phyloP scores from a whole-genome alignment of 2,113 vertebrate species.

The Ondatra zibethicus region DNA sequence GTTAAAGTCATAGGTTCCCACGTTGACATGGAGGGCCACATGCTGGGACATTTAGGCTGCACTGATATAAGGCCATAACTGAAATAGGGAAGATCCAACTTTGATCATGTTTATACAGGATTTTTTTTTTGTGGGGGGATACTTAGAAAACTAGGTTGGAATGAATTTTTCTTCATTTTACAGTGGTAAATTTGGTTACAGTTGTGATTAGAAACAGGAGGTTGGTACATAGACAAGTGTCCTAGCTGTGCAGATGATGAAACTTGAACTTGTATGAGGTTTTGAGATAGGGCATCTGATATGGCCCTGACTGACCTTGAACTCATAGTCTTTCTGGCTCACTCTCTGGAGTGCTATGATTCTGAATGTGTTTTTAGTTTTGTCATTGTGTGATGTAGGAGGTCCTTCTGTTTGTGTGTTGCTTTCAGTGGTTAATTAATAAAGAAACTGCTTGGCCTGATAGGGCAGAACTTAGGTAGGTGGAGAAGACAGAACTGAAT shows the following conservation, averaged over 20 bases:
- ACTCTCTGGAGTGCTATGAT: not conserved
- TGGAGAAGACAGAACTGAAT: too few species aligned
- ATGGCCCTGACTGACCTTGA: not conserved
- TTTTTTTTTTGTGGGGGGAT: not conserved
- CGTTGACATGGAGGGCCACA: not conserved
- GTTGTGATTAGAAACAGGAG: not conserved
- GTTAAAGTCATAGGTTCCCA: not conserved
- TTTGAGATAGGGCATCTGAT: not conserved
- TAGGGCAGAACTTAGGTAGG: too few species aligned
- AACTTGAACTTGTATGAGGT: not conserved
- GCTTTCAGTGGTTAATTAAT: too few species aligned
- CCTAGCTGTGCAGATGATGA: not conserved
- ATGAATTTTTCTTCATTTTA: slow-evolving; percentile 52
- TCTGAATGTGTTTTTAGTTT: not conserved
- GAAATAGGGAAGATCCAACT: not conserved
- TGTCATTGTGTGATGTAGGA: not conserved
- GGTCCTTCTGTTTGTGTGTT: too few species aligned
- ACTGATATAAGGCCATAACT: not conserved
- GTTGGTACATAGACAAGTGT: not conserved
- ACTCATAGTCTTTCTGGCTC: not conserved
- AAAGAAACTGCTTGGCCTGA: too few species aligned
- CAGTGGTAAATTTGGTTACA: slow-evolving; percentile 21
- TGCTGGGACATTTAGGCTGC: not conserved
- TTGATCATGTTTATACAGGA: not conserved
- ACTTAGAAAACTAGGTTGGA: not conserved